A percentile compares a stretch with the other conserved stretches of the same genome.
Evolutionary conservation across 2,113 vertebrate species (phyloP).

Genomic region (Microcebus jonahi): DNA sequence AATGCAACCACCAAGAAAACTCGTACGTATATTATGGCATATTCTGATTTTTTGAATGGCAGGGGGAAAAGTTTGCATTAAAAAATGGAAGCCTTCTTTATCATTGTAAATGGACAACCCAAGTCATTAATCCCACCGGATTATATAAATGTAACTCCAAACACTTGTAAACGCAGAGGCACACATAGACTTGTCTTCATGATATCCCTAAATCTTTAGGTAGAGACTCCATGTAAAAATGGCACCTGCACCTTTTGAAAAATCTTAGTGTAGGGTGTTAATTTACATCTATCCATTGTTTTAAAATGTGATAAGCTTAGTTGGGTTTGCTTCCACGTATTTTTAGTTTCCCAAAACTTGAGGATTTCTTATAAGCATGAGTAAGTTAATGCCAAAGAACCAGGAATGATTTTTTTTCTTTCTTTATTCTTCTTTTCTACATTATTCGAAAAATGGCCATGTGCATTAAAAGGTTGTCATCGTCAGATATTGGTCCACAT

Average conservation of each 20-base stretch:
- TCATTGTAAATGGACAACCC: neutral
- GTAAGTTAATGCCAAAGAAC: constrained; percentile 41
- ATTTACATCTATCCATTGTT: neutral
- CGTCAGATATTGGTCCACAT: neutral
- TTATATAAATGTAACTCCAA: neutral
- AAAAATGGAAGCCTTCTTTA: rapidly evolving
- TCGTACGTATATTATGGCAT: constrained; percentile 93
- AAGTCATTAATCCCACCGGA: neutral
- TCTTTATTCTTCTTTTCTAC: constrained; percentile 52
- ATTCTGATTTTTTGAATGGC: neutral
- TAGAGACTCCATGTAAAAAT: neutral
- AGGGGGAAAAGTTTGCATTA: neutral
- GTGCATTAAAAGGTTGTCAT: neutral
- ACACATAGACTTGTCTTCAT: neutral
- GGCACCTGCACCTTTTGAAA: neutral
- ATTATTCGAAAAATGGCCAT: constrained; percentile 60
- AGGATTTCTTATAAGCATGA: constrained; percentile 49
- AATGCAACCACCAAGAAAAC: constrained; percentile 96
- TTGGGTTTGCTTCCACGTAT: neutral
- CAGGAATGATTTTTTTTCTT: neutral
- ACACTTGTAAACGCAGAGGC: neutral
- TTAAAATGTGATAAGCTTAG: neutral
- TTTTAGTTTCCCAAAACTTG: constrained; percentile 48
- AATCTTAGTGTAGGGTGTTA: neutral
- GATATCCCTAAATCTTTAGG: neutral